A percentile compares a stretch with the other conserved stretches of the same genome.
Evolutionary conservation across 2,888 invertebrate genomes (phyloP).

Genomic region (Leucoma salicis): DNA sequence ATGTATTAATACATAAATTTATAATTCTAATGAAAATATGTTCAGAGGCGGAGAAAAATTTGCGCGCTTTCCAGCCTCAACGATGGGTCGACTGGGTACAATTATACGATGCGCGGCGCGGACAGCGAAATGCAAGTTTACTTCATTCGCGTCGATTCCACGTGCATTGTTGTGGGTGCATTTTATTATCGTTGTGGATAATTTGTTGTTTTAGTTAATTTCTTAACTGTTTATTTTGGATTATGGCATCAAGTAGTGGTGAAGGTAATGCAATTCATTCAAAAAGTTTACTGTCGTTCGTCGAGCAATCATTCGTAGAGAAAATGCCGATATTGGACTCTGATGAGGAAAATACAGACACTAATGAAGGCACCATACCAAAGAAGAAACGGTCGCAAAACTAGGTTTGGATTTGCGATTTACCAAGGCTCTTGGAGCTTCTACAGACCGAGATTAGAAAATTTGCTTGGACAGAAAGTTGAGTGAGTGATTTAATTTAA

Average conservation of each 20-base stretch:
- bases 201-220: conserved; percentile 17
- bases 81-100: too few species aligned
- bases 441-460: conserved; percentile 86
- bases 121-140: neutral
- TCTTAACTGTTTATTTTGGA: conserved; percentile 11
- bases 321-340: conserved; percentile 20
- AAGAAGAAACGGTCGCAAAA: too few species aligned
- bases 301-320: conserved; percentile 14
- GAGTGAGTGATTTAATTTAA: conserved; percentile 51
- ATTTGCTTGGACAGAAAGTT: conserved; percentile 58
- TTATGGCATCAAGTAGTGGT: conserved; percentile 24
- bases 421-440: conserved; percentile 91
- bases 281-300: conserved; percentile 21
- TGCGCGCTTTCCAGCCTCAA: too few species aligned
- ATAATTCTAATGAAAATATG: too few species aligned
- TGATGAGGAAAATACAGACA: conserved; percentile 4
- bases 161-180: neutral
- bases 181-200: too few species aligned
- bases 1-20: too few species aligned
- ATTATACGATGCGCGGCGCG: too few species aligned
- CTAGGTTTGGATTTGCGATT: too few species aligned
- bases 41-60: too few species aligned
- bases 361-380: conserved; percentile 1
- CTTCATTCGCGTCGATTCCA: neutral
- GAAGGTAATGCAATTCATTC: conserved; percentile 19